Base-by-base conservation (phyloP, 2,888 invertebrate genomes). In the Perdita meconis region DNA sequence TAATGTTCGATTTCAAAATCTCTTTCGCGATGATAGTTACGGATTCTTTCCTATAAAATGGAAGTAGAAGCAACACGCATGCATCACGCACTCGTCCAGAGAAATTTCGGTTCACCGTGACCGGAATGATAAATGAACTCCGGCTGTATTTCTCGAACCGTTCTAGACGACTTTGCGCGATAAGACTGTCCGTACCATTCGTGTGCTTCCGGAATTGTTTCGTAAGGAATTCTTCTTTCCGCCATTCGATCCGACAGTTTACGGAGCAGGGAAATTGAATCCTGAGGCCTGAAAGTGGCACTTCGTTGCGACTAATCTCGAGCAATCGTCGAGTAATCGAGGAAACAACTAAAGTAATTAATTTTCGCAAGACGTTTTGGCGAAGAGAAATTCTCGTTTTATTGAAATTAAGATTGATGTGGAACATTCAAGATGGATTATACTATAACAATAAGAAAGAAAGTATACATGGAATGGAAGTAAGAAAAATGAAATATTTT, bases 111-210 rank as follows among this genome's bases (percentile, higher is more conserved):
- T 42, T 47, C 51, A 5, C 26, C 24, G 59, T 60, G 76, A 76
- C 56, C n/a, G 26, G 77, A 53, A 64, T 77, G 77, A 77, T 42
- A 67, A 77, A 73, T 51, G 72, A 64, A 51, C 30, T 6, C 60
- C 44, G 4, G 10, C 12, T 5, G 22, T 34, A 30, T 30, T 30
- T 1, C 30, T 0, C 38, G 19, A 19, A 38, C 6, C 10, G n/a
- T n/a, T 5, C 22, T 19, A 51, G 34, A 26, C 30, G 16, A 51
- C 16, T 50, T 42, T 36, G 30, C 55, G 24, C 44, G 69, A 57
- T 42, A 22, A 74, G 22, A 16, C 10, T 13, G 4, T 8, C 55
- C 1, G 44, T n/a, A 22, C 4, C 16, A 36, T 57, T 3, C 34
- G 13, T 26, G 13, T 19, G 22, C 69, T 38, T 56, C 55, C 22